Conservation (phyloP, 2,113 vertebrate species). For the Dicentrarchus labrax region DNA sequence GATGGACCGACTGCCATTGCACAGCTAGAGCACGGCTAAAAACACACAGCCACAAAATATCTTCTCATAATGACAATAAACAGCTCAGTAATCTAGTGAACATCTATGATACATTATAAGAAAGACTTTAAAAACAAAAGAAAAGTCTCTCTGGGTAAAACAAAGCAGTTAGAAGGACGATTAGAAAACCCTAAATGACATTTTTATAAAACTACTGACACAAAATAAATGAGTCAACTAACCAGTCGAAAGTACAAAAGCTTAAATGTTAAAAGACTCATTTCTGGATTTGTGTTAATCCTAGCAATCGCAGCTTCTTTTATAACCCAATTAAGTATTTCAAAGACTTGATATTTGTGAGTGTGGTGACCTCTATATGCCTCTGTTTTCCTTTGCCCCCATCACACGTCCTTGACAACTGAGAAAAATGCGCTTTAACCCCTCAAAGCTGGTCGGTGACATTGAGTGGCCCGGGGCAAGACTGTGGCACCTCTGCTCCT, state of each 20-base stretch:
- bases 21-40: neutral
- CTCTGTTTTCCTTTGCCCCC: conserved; percentile 65
- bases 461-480: conserved; percentile 67
- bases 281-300: conserved; percentile 4
- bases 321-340: conserved; percentile 45
- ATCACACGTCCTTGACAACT: conserved; percentile 69
- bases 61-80: neutral
- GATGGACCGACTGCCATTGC: neutral
- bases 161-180: too few species aligned
- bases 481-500: conserved; percentile 62
- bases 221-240: neutral
- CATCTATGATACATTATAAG: neutral
- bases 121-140: neutral
- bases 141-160: too few species aligned
- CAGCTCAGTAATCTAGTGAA: neutral
- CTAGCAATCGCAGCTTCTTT: neutral
- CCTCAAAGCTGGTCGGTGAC: conserved; percentile 70
- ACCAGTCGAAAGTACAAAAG: neutral
- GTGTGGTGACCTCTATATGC: conserved; percentile 54
- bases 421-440: conserved; percentile 78
- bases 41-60: neutral
- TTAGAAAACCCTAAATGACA: too few species aligned
- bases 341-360: conserved; percentile 58
- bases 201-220: neutral
- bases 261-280: neutral